Conservation (phyloP, 1,140 invertebrate genomes). For the Diachasma alloeum region DNA sequence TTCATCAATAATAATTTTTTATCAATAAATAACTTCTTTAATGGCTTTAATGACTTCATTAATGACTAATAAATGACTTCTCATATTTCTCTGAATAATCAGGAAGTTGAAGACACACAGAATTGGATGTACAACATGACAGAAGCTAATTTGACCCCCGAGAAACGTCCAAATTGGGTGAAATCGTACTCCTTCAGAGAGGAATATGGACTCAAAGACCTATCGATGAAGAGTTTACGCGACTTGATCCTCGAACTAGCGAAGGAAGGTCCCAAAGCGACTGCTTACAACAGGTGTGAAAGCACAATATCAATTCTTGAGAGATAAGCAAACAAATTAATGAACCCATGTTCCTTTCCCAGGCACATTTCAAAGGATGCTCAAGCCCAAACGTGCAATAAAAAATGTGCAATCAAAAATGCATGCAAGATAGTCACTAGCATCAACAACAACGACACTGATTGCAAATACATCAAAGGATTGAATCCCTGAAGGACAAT, state of each 20-base stretch:
- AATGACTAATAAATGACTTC: too few relatives aligned
- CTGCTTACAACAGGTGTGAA: background rate
- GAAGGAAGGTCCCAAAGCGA: background rate
- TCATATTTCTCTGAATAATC: conserved; percentile 18
- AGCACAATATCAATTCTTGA: background rate
- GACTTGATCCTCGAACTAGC: background rate
- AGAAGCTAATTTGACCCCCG: conserved; percentile 71
- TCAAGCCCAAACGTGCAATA: background rate
- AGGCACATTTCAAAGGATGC: background rate
- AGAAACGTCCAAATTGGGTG: conserved; percentile 70
- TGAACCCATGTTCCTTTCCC: background rate
- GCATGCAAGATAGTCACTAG: background rate
- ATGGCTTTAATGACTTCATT: too few relatives aligned
- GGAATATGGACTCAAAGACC: conserved; percentile 66
- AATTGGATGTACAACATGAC: conserved; percentile 83
- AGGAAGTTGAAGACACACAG: conserved; percentile 74
- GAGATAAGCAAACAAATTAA: background rate
- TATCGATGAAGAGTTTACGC: conserved; percentile 45
- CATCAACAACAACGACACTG: background rate
- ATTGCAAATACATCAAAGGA: background rate
- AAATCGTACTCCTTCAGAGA: conserved; percentile 75
- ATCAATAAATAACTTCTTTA: too few relatives aligned
- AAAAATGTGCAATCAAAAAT: background rate
- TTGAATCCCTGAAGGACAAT: background rate
- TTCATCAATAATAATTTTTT: too few relatives aligned